These are phyloP conservation scores for Danio aesculapii DNA, from an alignment of 2,797 vertebrate genomes.

Conservation along the genomic window DNA sequence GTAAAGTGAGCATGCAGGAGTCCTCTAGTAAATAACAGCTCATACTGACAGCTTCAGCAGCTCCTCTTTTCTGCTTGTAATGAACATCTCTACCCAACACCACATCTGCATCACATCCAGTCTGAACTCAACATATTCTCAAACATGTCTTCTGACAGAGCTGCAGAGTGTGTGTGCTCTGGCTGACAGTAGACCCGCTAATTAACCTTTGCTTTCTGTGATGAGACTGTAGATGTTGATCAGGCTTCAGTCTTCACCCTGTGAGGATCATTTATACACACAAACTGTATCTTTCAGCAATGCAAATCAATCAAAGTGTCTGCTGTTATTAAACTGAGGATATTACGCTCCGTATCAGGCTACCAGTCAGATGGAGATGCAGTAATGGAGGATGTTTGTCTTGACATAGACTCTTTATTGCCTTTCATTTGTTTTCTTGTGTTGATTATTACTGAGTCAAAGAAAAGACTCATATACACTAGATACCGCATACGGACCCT, in stretches of 20 bases:
- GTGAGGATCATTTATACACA: not conserved
- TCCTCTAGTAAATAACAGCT: too few species aligned
- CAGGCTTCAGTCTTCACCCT: not conserved
- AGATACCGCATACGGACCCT: too few species aligned
- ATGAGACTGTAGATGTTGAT: not conserved
- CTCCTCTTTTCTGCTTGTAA: too few species aligned
- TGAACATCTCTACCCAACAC: too few species aligned
- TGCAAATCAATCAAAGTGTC: constrained; percentile 22
- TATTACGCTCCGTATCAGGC: not conserved
- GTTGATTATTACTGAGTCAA: not conserved
- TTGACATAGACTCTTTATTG: not conserved
- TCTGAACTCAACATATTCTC: too few species aligned
- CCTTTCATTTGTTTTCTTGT: not conserved
- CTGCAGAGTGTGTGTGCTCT: not conserved
- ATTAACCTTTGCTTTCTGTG: not conserved
- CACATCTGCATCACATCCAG: too few species aligned
- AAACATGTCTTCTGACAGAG: not conserved
- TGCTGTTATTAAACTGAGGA: constrained; percentile 3
- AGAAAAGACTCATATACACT: not conserved
- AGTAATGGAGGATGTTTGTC: constrained; percentile 6
- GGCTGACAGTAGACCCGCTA: not conserved
- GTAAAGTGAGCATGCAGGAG: too few species aligned
- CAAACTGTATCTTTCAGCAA: not conserved
- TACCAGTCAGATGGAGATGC: not conserved
- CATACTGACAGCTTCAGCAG: too few species aligned